phyloP scores from a whole-genome alignment of 2,888 invertebrate genomes.

The Tinea trinotella region DNA sequence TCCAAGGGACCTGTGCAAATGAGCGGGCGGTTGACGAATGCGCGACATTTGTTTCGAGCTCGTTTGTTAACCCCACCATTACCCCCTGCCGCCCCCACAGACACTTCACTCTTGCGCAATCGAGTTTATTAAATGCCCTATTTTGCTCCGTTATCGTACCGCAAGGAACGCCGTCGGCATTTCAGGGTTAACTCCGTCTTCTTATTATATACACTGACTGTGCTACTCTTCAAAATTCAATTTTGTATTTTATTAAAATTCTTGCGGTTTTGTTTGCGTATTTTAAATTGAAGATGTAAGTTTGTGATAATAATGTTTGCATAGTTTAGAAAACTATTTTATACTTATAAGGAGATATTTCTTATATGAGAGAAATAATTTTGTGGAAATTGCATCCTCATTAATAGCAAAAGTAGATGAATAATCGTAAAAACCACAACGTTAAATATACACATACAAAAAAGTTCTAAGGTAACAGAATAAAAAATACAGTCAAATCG shows the following conservation, averaged over 20 bases:
- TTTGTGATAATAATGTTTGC: background rate
- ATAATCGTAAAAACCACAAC: too few relatives aligned
- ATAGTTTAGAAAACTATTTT: too few relatives aligned
- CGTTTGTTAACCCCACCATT: slow-evolving; percentile 35
- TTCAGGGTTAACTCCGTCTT: slow-evolving; percentile 14
- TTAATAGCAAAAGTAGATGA: too few relatives aligned
- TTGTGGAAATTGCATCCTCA: too few relatives aligned
- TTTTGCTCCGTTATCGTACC: slow-evolving; percentile 15
- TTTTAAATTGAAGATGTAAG: background rate
- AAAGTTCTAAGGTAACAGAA: too few relatives aligned
- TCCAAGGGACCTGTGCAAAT: slow-evolving; percentile 38
- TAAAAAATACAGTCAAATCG: too few relatives aligned
- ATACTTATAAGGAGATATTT: too few relatives aligned
- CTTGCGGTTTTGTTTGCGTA: background rate
- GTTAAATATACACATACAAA: too few relatives aligned
- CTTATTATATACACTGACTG: background rate
- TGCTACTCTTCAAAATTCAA: background rate
- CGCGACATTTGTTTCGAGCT: slow-evolving; percentile 41
- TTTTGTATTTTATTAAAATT: background rate
- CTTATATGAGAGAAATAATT: too few relatives aligned
- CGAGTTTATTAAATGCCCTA: slow-evolving; percentile 21
- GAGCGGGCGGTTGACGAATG: slow-evolving; percentile 41
- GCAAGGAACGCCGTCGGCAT: slow-evolving; percentile 17
- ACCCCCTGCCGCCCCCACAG: slow-evolving; percentile 3
- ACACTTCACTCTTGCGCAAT: slow-evolving; percentile 16